These are phyloP conservation scores for Sarotherodon lohbergeri DNA, from an alignment of 2,113 vertebrate genomes.

Conservation along the genomic window DNA sequence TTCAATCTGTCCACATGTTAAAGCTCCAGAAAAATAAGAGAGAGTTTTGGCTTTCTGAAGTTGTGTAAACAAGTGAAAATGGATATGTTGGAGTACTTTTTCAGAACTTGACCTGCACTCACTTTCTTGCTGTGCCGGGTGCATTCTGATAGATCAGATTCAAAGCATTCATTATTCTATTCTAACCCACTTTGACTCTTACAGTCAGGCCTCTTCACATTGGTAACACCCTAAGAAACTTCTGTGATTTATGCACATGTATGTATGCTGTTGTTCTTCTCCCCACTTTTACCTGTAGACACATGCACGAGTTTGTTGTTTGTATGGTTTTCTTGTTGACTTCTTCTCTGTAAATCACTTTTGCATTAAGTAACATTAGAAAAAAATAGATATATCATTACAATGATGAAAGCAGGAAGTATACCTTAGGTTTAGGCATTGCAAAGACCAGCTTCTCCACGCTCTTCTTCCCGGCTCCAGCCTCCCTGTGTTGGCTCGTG, in stretches of 20 bases:
- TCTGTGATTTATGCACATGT: not conserved
- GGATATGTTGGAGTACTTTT: not conserved
- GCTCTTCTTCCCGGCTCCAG: conserved; percentile 72
- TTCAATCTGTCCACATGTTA: not conserved
- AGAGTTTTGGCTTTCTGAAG: not conserved
- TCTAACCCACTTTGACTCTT: not conserved
- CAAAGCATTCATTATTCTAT: not conserved
- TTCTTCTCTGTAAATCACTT: not conserved
- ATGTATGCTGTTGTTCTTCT: not conserved
- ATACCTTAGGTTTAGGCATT: conserved; percentile 83
- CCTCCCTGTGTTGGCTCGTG: conserved; percentile 78
- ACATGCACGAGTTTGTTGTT: not conserved
- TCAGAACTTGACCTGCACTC: not conserved
- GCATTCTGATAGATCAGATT: not conserved
- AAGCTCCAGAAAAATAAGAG: not conserved
- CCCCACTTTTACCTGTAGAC: not conserved
- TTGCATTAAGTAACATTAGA: not conserved
- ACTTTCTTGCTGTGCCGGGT: not conserved
- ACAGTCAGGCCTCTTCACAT: not conserved
- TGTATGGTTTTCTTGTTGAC: not conserved
- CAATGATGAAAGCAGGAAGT: not conserved
- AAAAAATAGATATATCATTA: not conserved
- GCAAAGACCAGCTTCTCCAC: conserved; percentile 83
- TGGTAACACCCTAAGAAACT: not conserved
- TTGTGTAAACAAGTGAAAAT: not conserved